Evolutionary conservation across 2,797 vertebrate genomes (phyloP).

Genomic region (Limosa lapponica): DNA sequence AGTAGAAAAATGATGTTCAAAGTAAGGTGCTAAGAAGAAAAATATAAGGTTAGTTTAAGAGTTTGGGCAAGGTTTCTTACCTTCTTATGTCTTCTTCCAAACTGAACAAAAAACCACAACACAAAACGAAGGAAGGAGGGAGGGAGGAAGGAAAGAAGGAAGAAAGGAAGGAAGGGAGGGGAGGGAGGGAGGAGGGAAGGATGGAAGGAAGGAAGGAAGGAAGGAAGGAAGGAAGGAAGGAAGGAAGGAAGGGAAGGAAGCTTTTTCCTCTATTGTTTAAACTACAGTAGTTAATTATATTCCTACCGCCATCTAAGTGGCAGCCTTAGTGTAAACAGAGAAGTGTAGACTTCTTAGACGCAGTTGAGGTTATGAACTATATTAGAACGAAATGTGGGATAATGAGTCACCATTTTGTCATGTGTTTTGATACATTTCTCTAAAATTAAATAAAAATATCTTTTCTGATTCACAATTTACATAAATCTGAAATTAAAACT

Average conservation of each 20-base stretch:
- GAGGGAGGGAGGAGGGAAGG: too few species aligned
- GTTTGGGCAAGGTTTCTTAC: not conserved
- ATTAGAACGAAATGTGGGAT: not conserved
- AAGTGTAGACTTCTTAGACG: not conserved
- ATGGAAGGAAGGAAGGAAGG: too few species aligned
- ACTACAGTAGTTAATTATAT: not conserved
- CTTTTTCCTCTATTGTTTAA: not conserved
- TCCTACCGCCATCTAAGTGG: not conserved
- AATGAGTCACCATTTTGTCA: not conserved
- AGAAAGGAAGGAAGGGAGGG: too few species aligned
- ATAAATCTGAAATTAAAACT: not conserved
- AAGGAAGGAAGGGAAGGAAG: not conserved
- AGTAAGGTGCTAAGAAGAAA: not conserved
- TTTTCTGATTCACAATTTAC: not conserved
- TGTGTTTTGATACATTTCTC: fast-evolving
- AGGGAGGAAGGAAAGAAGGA: fast-evolving
- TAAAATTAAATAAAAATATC: not conserved
- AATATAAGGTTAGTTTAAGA: not conserved
- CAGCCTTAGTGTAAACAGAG: not conserved
- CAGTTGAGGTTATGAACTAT: not conserved
- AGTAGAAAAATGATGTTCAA: not conserved
- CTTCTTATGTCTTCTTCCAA: not conserved
- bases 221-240: fast-evolving
- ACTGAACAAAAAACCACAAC: not conserved
- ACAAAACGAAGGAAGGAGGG: not conserved